Percentiles rank a stretch among this genome's conserved stretches.
phyloP scores from a whole-genome alignment of 2,113 vertebrate species.

The Pithys albifrons region DNA sequence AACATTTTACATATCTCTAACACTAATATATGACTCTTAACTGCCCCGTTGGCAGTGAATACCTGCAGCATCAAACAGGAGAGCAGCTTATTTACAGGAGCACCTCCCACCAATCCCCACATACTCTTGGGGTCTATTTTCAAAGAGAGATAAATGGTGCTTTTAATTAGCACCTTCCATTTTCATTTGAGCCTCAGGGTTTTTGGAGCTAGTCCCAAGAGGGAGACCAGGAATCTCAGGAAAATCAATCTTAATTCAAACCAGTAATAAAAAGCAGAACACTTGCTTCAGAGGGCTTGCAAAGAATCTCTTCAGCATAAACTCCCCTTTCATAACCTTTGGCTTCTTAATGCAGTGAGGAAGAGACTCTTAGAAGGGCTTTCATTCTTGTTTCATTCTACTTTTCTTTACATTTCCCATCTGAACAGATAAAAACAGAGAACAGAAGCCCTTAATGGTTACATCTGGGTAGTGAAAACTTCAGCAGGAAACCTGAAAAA shows the following conservation, averaged over 20 bases:
- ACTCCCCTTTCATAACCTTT: constrained; percentile 53
- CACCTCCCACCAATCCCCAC: neutral
- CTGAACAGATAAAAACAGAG: neutral
- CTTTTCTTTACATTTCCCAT: neutral
- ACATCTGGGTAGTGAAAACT: neutral
- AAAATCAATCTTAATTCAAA: constrained; percentile 79
- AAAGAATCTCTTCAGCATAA: constrained; percentile 36
- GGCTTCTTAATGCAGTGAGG: constrained; percentile 46
- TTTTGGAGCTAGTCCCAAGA: constrained; percentile 50
- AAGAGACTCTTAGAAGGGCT: constrained; percentile 8
- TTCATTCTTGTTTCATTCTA: neutral
- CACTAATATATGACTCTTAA: neutral
- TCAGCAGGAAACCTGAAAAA: neutral
- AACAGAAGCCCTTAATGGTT: neutral
- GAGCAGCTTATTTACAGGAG: constrained; percentile 32
- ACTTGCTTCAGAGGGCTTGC: constrained; percentile 48
- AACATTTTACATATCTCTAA: neutral
- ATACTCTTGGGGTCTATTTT: constrained; percentile 51
- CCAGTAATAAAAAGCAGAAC: constrained; percentile 72
- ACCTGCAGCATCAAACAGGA: neutral
- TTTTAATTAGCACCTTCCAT: constrained; percentile 75
- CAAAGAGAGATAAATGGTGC: constrained; percentile 64
- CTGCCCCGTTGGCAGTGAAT: neutral
- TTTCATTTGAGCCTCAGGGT: constrained; percentile 67
- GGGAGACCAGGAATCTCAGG: constrained; percentile 44